A percentile compares a stretch with the other conserved stretches of the same genome.
These are phyloP conservation scores for Byasa hedistus DNA, from an alignment of 2,888 invertebrate species.

Conservation along the genomic window DNA sequence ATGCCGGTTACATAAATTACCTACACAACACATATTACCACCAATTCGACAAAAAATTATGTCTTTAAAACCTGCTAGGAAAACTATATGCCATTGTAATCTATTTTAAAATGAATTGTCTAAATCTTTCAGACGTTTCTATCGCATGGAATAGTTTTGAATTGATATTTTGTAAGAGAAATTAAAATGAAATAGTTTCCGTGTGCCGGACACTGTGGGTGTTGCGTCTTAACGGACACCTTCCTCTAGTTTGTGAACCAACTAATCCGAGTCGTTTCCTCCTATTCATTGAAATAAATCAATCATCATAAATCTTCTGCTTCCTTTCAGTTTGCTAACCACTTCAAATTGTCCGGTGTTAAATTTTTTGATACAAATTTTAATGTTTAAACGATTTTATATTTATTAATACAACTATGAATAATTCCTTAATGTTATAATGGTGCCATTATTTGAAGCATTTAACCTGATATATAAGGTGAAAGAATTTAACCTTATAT, in stretches of 20 bases:
- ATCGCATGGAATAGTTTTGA: neutral
- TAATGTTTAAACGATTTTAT: too few species aligned
- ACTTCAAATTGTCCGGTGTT: neutral
- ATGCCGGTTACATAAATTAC: neutral
- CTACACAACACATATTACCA: neutral
- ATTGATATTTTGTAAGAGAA: conserved; percentile 8
- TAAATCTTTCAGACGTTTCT: neutral
- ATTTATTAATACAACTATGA: too few species aligned
- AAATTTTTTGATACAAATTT: neutral
- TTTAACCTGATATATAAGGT: too few species aligned
- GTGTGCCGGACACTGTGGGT: conserved; percentile 19
- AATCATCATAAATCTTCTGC: conserved; percentile 21
- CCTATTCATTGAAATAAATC: conserved; percentile 26
- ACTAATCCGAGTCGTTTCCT: conserved; percentile 25
- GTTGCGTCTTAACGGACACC: conserved; percentile 19
- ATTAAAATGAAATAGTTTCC: conserved; percentile 11
- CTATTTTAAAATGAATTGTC: neutral
- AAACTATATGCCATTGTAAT: neutral
- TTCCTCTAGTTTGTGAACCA: conserved; percentile 16
- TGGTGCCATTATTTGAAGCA: too few species aligned
- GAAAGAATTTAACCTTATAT: too few species aligned
- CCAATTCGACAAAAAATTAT: neutral
- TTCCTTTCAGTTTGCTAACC: conserved; percentile 16
- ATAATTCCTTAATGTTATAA: too few species aligned
- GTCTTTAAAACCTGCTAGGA: neutral